Evolutionary conservation across 2,113 vertebrate species (phyloP).

Genomic region (Morone chrysops): DNA sequence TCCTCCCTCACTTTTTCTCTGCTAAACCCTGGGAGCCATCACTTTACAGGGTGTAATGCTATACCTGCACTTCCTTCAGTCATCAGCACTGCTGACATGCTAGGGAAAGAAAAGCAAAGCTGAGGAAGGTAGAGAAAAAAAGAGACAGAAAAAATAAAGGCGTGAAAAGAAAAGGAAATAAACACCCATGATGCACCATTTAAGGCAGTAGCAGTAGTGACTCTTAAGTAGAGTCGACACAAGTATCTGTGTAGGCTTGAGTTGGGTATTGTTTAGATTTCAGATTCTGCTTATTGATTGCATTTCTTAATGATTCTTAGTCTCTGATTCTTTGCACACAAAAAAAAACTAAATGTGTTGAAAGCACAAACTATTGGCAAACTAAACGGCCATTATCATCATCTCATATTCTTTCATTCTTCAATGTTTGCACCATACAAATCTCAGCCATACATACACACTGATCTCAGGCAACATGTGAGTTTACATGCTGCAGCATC

Average conservation of each 20-base stretch:
- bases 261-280: background rate
- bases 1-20: too few species aligned
- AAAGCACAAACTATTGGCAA: background rate
- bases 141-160: background rate
- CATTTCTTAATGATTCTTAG: background rate
- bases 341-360: background rate
- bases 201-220: background rate
- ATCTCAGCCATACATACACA: background rate
- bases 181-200: background rate
- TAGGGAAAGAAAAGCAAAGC: background rate
- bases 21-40: constrained; percentile 8
- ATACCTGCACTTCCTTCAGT: background rate
- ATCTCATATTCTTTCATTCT: background rate
- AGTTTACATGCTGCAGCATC: background rate
- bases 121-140: background rate
- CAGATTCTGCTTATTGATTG: background rate
- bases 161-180: background rate
- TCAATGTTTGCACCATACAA: background rate
- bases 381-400: background rate
- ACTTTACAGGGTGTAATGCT: background rate
- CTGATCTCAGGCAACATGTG: background rate
- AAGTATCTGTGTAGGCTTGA: background rate
- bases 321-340: background rate
- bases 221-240: background rate
- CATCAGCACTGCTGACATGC: constrained; percentile 2